These are phyloP conservation scores for Drosophila bocki DNA, from an alignment of 1,140 invertebrate species.

Conservation along the genomic window DNA sequence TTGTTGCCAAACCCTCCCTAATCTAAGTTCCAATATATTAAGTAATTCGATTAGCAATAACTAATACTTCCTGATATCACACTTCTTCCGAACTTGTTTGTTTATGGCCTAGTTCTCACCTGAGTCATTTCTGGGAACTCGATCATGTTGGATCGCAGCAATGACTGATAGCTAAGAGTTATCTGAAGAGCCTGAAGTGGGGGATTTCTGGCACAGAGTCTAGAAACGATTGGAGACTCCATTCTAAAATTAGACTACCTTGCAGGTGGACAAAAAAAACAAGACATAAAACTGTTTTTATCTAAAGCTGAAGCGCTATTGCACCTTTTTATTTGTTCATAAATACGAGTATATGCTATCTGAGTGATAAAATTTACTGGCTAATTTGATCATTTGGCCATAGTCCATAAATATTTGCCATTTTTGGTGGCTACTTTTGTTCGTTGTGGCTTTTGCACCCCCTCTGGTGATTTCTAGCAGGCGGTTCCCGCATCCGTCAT, in stretches of 20 bases:
- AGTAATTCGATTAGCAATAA: conserved; percentile 14
- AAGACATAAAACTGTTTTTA: not conserved
- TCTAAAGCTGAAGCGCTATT: conserved; percentile 39
- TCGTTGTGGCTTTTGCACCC: conserved; percentile 53
- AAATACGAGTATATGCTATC: conserved; percentile 39
- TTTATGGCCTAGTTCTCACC: conserved; percentile 14
- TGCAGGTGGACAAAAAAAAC: not conserved
- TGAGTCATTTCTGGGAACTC: conserved; percentile 32
- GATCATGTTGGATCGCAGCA: conserved; percentile 1
- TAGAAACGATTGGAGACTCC: not conserved
- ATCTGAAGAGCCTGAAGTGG: conserved; percentile 22
- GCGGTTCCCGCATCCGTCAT: conserved; percentile 39
- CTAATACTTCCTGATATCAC: conserved; percentile 15
- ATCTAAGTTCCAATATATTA: conserved; percentile 8
- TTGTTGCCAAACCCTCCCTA: not conserved
- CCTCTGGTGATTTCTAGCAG: conserved; percentile 39
- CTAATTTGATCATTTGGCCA: conserved; percentile 49
- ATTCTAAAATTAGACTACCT: not conserved
- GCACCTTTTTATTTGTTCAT: conserved; percentile 49
- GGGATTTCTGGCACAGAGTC: conserved; percentile 8
- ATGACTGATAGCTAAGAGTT: conserved; percentile 9
- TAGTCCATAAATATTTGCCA: conserved; percentile 25
- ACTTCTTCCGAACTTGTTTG: conserved; percentile 29
- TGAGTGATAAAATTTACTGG: conserved; percentile 55
- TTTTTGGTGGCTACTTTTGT: conserved; percentile 28